Evolutionary conservation across 2,113 vertebrate genomes (phyloP).

Genomic region (Myotis brandtii): DNA sequence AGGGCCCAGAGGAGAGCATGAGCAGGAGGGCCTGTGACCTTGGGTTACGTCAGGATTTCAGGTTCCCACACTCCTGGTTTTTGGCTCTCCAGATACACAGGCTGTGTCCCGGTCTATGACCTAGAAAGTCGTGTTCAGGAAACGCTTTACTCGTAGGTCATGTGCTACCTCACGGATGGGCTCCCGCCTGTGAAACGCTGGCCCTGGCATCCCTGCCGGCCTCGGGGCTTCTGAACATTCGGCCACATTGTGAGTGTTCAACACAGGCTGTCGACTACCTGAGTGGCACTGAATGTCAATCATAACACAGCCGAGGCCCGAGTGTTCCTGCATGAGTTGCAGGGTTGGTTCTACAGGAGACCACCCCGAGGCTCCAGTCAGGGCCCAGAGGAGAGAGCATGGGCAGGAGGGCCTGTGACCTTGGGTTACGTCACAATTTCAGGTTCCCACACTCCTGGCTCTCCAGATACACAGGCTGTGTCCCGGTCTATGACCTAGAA

Average conservation of each 20-base stretch:
- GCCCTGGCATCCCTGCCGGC: background rate
- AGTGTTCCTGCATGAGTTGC: constrained; percentile 1
- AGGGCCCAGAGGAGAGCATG: background rate
- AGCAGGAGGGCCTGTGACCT: constrained; percentile 37
- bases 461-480: background rate
- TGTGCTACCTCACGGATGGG: background rate
- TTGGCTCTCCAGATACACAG: background rate
- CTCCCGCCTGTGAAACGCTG: background rate
- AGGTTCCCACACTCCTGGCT: background rate
- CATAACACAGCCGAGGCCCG: background rate
- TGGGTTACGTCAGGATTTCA: background rate
- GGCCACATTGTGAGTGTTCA: background rate
- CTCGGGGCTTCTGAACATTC: background rate
- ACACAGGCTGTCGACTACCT: background rate
- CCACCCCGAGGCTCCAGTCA: background rate
- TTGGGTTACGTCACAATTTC: background rate
- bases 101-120: background rate
- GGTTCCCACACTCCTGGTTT: background rate
- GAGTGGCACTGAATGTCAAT: background rate
- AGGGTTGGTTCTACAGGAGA: constrained; percentile 28
- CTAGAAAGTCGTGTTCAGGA: constrained; percentile 9
- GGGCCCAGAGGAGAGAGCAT: background rate
- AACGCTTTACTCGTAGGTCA: background rate
- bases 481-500: background rate
- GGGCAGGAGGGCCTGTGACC: constrained; percentile 32